A percentile compares a stretch with the other conserved stretches of the same genome.
phyloP scores from a whole-genome alignment of 2,113 vertebrate species.

The Panthera leo region DNA sequence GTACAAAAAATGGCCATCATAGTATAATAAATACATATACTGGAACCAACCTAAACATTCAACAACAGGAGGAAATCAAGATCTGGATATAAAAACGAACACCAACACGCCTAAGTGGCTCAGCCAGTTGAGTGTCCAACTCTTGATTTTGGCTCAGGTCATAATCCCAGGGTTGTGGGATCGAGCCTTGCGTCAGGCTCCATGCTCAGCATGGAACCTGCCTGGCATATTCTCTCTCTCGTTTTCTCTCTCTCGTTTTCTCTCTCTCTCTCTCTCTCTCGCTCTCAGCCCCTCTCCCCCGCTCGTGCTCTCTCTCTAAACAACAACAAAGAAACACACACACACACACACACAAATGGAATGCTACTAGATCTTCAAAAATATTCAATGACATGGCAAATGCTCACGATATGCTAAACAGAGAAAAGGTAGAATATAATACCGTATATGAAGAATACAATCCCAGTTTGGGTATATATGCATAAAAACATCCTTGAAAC shows the following conservation, averaged over 20 bases:
- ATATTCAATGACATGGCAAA: not conserved
- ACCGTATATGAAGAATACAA: not conserved
- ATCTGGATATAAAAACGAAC: not conserved
- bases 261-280: no score
- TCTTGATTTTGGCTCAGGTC: no score
- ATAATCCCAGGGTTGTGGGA: no score
- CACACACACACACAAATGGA: not conserved
- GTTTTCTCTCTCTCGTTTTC: no score
- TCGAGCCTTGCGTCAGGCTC: no score
- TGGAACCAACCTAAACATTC: not conserved
- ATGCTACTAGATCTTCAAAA: not conserved
- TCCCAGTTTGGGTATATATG: not conserved
- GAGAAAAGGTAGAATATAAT: not conserved
- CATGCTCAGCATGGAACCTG: no score
- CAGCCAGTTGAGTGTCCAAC: no score
- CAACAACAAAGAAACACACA: no score
- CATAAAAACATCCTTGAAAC: not conserved
- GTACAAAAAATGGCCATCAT: not conserved
- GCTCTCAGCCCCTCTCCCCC: no score
- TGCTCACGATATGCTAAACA: not conserved
- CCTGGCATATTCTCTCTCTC: no score
- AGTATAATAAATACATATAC: not conserved
- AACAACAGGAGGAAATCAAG: not conserved
- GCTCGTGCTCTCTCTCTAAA: no score
- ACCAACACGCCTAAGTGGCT: no score